Base-by-base conservation (phyloP, 2,888 invertebrate genomes). In the Monochamus alternatus region DNA sequence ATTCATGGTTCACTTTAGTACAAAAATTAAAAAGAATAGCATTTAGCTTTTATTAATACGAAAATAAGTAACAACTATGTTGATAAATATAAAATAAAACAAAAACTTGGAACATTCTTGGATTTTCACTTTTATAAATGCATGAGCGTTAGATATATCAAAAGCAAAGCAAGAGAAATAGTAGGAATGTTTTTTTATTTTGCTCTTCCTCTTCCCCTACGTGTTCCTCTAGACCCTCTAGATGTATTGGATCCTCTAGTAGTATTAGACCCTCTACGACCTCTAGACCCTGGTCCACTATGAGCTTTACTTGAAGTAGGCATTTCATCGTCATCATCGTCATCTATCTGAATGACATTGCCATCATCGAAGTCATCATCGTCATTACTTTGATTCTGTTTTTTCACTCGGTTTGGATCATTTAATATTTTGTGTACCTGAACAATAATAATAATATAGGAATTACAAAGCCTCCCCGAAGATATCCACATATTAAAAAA, bases 371-470 rank as follows among this genome's bases (percentile, higher is more conserved):
- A n/a, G 14, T 62, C 51, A 43, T 55, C 38, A 38, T 43, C 51
- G n/a, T 63, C 51, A 66, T 59, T 73, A 44, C 65, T 62, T 30
- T 14, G 8, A 30, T 52, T n/a, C 1, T 52, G 59, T 5, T 62
- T 66, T 44, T 47, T 75, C 55, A 31, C 32, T 22, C 76, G 59
- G 7, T 55, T 47, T 38, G 74, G 71, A 60, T 74, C 63, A n/a
- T 66, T 66, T 31, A 66, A 32, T 22, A 66, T 66, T 31, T 66
- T 9, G 32, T 31, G 31, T 9, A 66, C 66, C 66, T 66, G 14
- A 5, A 55, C 10, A 66, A 66, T 3, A 22, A 9, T 9, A 60
- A 60, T 31, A 30, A 59, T 59, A 3, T 31, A 58, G n/a, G 22
- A 12, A 58, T 3, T 8, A 32, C 0, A 31, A 9, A 31, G 4